Conservation (phyloP, 92 coral and sea anemone species). For the Siderastrea siderea region DNA sequence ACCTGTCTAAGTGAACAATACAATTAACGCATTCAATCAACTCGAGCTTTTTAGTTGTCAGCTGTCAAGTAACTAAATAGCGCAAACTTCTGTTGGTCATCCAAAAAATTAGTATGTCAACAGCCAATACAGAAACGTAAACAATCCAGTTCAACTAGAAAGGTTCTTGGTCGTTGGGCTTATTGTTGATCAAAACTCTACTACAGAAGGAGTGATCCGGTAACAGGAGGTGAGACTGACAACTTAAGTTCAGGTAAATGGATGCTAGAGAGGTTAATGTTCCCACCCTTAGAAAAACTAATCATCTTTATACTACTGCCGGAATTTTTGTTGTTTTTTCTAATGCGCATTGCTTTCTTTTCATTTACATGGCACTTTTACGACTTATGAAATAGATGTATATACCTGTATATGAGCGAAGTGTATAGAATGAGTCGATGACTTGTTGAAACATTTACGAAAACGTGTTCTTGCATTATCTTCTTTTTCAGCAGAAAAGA, state of each 20-base stretch:
- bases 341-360: conserved; percentile 13
- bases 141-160: background rate
- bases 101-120: conserved; percentile 9
- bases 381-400: background rate
- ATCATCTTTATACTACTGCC: background rate
- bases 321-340: background rate
- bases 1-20: no score
- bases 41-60: background rate
- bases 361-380: background rate
- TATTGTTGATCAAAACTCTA: background rate
- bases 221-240: background rate
- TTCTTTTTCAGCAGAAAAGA: background rate
- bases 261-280: background rate
- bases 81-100: background rate
- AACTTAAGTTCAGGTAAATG: conserved; percentile 3
- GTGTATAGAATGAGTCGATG: no score
- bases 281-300: background rate
- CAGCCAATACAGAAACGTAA: background rate
- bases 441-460: no score
- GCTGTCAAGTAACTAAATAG: background rate
- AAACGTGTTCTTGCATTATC: background rate
- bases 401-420: no score
- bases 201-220: background rate
- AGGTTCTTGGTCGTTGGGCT: background rate
- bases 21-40: no score